Conservation (phyloP, 1,140 invertebrate species). For the Bombyx mori region DNA sequence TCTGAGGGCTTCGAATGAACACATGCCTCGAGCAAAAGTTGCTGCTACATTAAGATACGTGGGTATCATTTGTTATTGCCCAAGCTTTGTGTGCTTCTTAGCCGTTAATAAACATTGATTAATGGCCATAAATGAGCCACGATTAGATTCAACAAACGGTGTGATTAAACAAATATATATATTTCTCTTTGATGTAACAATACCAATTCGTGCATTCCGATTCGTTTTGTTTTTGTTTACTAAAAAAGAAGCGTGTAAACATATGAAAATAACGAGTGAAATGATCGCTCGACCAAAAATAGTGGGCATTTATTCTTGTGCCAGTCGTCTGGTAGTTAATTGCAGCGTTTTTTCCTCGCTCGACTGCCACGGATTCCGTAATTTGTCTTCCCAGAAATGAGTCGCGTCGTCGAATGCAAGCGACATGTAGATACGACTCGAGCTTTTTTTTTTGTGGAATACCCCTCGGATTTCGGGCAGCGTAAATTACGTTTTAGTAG, state of each 20-base stretch:
- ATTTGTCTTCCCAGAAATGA: constrained; percentile 70
- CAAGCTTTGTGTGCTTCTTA: constrained; percentile 31
- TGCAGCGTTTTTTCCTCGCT: constrained; percentile 64
- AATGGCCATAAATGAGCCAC: constrained; percentile 20
- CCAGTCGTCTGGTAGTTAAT: constrained; percentile 50
- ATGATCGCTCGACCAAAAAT: constrained; percentile 45
- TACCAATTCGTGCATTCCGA: constrained; percentile 27
- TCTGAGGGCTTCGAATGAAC: constrained; percentile 37
- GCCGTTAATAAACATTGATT: constrained; percentile 43
- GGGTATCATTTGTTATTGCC: constrained; percentile 47
- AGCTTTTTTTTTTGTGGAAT: constrained; percentile 58
- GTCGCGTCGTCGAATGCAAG: constrained; percentile 63
- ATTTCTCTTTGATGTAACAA: constrained; percentile 29
- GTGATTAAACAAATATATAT: constrained; percentile 9
- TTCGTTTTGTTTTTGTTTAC: constrained; percentile 19
- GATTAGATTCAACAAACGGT: constrained; percentile 10
- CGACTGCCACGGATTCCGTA: constrained; percentile 56
- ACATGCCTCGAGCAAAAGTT: constrained; percentile 32
- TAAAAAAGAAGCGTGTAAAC: constrained; percentile 33
- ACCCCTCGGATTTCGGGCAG: constrained; percentile 50
- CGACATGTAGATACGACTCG: constrained; percentile 55
- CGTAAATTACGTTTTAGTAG: constrained; percentile 65
- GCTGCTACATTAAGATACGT: constrained; percentile 49
- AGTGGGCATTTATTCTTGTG: constrained; percentile 41
- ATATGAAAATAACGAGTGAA: constrained; percentile 47